Percentiles rank a stretch among this genome's conserved stretches.
Evolutionary conservation across 2,797 vertebrate species (phyloP).

Genomic region (Euphonia xanthogaster): DNA sequence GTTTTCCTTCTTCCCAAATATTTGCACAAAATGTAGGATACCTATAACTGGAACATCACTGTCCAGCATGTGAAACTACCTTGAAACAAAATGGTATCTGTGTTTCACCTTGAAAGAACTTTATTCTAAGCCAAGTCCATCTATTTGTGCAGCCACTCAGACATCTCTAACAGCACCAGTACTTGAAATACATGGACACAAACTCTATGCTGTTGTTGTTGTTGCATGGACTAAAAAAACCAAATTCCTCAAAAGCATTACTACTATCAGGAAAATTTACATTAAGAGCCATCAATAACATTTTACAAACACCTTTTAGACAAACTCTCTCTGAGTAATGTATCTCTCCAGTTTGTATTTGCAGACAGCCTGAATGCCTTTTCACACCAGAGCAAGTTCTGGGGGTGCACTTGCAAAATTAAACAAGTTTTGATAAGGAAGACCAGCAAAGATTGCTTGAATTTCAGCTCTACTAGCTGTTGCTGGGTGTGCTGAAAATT

Average conservation of each 20-base stretch:
- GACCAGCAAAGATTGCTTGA: neutral
- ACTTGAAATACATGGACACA: neutral
- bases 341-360: neutral
- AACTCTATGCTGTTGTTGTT: neutral
- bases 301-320: neutral
- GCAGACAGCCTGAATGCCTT: neutral
- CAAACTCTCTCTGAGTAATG: neutral
- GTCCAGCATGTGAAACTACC: neutral
- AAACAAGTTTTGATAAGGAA: neutral
- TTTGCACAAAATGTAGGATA: neutral
- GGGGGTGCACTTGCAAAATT: neutral
- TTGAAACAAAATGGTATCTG: neutral
- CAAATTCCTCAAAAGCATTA: neutral
- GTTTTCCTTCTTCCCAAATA: accelerated
- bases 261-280: neutral
- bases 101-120: neutral
- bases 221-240: neutral
- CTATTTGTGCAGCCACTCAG: neutral
- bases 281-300: accelerated
- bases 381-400: neutral
- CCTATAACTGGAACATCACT: neutral
- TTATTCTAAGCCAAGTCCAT: neutral
- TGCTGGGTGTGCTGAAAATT: neutral
- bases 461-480: neutral
- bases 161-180: neutral